Base-by-base conservation (phyloP, 2,113 vertebrate species). In the Pelusios castaneus region DNA sequence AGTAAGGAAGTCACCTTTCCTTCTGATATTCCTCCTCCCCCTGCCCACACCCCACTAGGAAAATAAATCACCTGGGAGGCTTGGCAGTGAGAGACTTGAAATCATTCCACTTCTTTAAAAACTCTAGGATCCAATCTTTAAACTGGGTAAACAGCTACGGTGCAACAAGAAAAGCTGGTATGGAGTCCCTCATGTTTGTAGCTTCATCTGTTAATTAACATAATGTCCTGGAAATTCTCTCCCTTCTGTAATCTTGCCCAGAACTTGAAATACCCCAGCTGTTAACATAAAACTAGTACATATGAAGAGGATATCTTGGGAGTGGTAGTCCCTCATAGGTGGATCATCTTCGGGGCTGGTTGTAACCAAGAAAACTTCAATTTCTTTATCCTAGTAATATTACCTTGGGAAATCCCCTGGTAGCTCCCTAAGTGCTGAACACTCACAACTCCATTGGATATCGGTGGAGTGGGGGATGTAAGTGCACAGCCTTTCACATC, bases 1-100 rank as follows among this genome's bases (percentile, higher is more conserved):
- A 98, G 99, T 99, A 97, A 98, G 98, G 97, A n/a, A 47, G 56
- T 10, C 25, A 6, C 19, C 41, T 70, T 79, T 80, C 43, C 60
- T 47, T 24, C 0, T 43, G 24, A 47, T 80, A 25, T 16, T 38
- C 49, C 67, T 6, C 34, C 1, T 1, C 77, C 38, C 3, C 0
- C 22, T 3, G 2, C 6, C 49, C 54, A 0, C 0, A 0, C 16
- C 83, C 24, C 10, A 27, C 16, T 11, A 8, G 56, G 24, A 5
- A 41, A 58, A 2, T 52, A n/a, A 45, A 90, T 78, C 1, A 1
- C 13, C 17, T 7, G 3, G 34, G 38, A 1, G 0, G 70, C 88
- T 38, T 27, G 29, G 52, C 22, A 10, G 9, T n/a, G 41, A 45
- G 55, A 12, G 16, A 22, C 5, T 16, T 25, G 10, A 52, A 25